Base-by-base conservation (phyloP, 37 sponge, comb jelly and placozoan species). In the Beroe forskalii region DNA sequence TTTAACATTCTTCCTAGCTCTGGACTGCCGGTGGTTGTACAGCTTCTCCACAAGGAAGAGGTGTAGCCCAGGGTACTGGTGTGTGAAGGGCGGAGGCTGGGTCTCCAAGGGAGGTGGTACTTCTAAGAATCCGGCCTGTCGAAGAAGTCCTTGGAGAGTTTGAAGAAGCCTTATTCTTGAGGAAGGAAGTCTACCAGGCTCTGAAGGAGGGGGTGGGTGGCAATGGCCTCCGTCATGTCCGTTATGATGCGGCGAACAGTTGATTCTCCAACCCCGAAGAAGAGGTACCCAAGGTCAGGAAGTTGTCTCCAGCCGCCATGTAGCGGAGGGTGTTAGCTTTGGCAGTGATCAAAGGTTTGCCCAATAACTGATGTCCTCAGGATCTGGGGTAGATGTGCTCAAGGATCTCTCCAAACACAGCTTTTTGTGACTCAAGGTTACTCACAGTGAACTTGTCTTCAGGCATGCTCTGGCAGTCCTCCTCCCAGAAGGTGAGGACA, bases 1-100 rank as follows among this genome's bases (percentile, higher is more conserved):
- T 69, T 93, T 91, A 3, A 93, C 90, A 0, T 69, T 69, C 91
- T 91, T 93, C n/a, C 93, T 61, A 22, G 91, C 92, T 44, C 93
- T 32, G 48, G 91, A 91, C 64, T 80, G 91, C 0, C 91, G 80
- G 32, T 91, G 69, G 60, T 91, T 93, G 67, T 28, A 93, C 25
- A 69, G 90, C 2, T 62, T 33, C 55, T 91, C 32, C 66, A 24
- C 20, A 33, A 23, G 63, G 0, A 0, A 41, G 14, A 89, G 30
- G 17, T 32, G 28, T 27, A 35, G 35, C 4, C 67, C 89, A 30
- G 91, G 48, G 40, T 91, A 93, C 0, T 75, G 80, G n/a, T n/a
- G 40, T 91, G 37, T 91, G 60, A 1, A 92, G 72, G 8, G 93
- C 89, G 67, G 86, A 91, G 31, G 93, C 93, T 40, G 93, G 93